Evolutionary conservation across 2,113 vertebrate species (phyloP), one percentile per base, ranked within the genome.

Genomic region (Syngnathoides biaculeatus): DNA sequence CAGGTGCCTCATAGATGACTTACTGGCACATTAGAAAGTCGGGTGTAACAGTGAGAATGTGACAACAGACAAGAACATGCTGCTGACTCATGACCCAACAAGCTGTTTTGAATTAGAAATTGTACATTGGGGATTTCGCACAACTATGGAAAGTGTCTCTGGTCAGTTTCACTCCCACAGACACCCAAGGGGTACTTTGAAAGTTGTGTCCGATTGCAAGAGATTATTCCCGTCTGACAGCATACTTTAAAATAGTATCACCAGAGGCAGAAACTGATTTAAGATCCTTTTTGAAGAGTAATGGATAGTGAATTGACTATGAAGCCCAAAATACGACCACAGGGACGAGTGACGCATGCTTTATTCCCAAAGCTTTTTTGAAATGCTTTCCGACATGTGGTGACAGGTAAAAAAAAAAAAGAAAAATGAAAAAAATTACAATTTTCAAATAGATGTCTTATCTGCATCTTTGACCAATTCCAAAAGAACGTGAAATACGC

Each of bases 251-350:
- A 82, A 80, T 77, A 84, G 75, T 5, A 73, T 73, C 78, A 56
- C 75, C 68, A 52, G 68, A 75, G 76, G 80, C 69, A 56, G 27
- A n/a, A 35, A 76, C 65, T 65, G 67, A 53, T 71, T 72, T 52
- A 15, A 60, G 64, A 81, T 30, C 52, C 58, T 48, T 83, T 35
- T 78, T 85, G 75, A 83, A 77, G 82, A 78, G 69, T 74, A 62
- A 72, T 67, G 66, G 58, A 55, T 75, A 43, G 75, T 73, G 14
- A 57, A 72, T 68, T 58, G 68, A 62, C 79, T 72, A 80, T 67
- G 68, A 79, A 48, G 67, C 72, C 67, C 66, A 73, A 61, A 68
- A 43, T 53, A 75, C 56, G 68, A 73, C 76, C 67, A 12, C 42
- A 27, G 82, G 79, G 70, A 71, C 72, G 9, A 19, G 62, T 13